These are phyloP conservation scores for Thecophora atra DNA, from an alignment of 2,888 invertebrate species.

Conservation along the genomic window DNA sequence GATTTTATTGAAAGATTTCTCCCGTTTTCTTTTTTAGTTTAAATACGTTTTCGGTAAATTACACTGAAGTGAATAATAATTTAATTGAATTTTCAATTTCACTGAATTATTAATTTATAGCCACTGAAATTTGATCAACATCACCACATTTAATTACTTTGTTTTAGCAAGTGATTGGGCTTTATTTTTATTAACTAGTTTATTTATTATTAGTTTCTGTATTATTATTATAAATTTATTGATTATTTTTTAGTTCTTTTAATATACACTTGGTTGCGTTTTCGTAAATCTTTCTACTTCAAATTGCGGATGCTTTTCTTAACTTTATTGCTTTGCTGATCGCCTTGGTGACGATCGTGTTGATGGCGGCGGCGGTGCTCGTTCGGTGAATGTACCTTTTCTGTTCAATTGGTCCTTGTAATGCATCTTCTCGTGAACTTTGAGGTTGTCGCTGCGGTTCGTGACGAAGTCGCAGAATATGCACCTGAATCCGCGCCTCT, in stretches of 20 bases:
- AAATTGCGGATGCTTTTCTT: not conserved
- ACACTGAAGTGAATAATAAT: too few relatives aligned
- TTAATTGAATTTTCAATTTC: not conserved
- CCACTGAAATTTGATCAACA: too few relatives aligned
- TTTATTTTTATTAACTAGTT: not conserved
- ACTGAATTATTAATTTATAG: not conserved
- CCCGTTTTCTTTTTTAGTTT: too few relatives aligned
- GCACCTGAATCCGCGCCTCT: conserved; percentile 76
- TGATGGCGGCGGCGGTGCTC: not conserved
- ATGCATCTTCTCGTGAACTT: conserved; percentile 67
- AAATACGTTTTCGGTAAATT: too few relatives aligned
- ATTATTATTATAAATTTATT: not conserved
- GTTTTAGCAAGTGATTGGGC: too few relatives aligned
- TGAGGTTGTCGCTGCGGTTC: conserved; percentile 75
- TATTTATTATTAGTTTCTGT: not conserved
- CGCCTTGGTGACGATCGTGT: not conserved
- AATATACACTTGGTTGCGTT: not conserved
- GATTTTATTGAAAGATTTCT: too few relatives aligned
- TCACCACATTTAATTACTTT: too few relatives aligned
- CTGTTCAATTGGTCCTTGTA: too few relatives aligned
- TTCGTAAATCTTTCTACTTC: not conserved
- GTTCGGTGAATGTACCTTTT: too few relatives aligned
- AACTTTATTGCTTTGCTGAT: not conserved
- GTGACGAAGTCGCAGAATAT: conserved; percentile 75
- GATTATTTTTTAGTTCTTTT: not conserved